phyloP scores from a whole-genome alignment of 2,113 vertebrate species.

The Trogon melanurus region DNA sequence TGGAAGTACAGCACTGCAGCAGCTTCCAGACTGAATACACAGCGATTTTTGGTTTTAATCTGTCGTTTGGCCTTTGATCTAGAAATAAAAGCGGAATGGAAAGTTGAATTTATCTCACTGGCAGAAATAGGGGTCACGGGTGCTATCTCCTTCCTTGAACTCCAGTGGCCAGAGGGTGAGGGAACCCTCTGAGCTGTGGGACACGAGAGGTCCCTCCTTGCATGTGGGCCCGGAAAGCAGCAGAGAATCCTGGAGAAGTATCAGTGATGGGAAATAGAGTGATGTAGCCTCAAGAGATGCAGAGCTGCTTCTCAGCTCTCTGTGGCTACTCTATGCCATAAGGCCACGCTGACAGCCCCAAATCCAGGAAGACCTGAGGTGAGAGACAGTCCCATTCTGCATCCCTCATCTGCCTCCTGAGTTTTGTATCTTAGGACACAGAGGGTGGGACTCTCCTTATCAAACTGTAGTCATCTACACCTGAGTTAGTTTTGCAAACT shows the following conservation, averaged over 20 bases:
- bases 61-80: slow-evolving; percentile 9
- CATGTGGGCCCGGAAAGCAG: rapidly evolving
- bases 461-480: not conserved
- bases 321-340: not conserved
- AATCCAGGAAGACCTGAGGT: not conserved
- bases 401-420: not conserved
- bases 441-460: not conserved
- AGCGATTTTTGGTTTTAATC: slow-evolving; percentile 22
- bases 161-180: not conserved
- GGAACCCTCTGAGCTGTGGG: rapidly evolving
- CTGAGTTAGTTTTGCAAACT: not conserved
- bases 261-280: not conserved
- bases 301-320: not conserved
- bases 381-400: not conserved
- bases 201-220: not conserved
- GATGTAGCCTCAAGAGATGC: not conserved
- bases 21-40: not conserved
- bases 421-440: not conserved
- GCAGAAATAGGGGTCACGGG: slow-evolving; percentile 8
- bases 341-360: not conserved
- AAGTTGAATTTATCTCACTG: not conserved
- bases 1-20: not conserved
- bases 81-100: slow-evolving; percentile 24
- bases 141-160: not conserved
- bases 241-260: not conserved